Conservation (phyloP, 2,888 invertebrate genomes). For the Cynaeus angustus region DNA sequence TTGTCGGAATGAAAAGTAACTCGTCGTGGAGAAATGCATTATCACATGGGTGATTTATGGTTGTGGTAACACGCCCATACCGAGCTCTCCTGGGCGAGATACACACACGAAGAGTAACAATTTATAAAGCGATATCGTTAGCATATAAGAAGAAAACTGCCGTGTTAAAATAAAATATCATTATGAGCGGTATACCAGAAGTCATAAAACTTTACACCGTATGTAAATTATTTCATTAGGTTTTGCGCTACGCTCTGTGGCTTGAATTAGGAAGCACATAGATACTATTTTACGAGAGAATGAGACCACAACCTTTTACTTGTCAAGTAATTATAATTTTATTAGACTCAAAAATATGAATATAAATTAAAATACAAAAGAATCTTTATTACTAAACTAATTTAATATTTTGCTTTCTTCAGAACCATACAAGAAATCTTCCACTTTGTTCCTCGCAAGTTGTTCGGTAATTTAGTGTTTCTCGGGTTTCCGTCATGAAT, state of each 20-base stretch:
- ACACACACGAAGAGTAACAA: slow-evolving; percentile 47
- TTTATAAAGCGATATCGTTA: slow-evolving; percentile 49
- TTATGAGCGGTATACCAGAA: slow-evolving; percentile 41
- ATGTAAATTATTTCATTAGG: slow-evolving; percentile 45
- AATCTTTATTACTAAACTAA: too few relatives aligned
- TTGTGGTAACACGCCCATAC: slow-evolving; percentile 51
- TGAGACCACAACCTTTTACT: slow-evolving; percentile 10
- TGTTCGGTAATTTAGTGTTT: slow-evolving; percentile 50
- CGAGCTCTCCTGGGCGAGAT: slow-evolving; percentile 45
- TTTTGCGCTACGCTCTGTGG: slow-evolving; percentile 25
- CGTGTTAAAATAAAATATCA: slow-evolving; percentile 46
- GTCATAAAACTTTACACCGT: slow-evolving; percentile 43
- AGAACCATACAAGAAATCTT: neutral
- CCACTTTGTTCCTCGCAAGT: slow-evolving; percentile 5
- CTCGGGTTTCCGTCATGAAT: slow-evolving; percentile 50
- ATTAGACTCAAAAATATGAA: too few relatives aligned
- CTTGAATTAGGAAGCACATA: slow-evolving; percentile 25
- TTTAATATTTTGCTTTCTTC: neutral
- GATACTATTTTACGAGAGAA: slow-evolving; percentile 1
- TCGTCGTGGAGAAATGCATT: slow-evolving; percentile 50
- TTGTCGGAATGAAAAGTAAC: slow-evolving; percentile 46
- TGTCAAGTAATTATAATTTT: neutral
- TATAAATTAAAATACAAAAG: neutral
- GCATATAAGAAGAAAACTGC: slow-evolving; percentile 45
- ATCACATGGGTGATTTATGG: slow-evolving; percentile 53